Percentiles rank a stretch among this genome's conserved stretches.
These are phyloP conservation scores for Acomys russatus DNA, from an alignment of 2,797 vertebrate genomes.

Conservation along the genomic window DNA sequence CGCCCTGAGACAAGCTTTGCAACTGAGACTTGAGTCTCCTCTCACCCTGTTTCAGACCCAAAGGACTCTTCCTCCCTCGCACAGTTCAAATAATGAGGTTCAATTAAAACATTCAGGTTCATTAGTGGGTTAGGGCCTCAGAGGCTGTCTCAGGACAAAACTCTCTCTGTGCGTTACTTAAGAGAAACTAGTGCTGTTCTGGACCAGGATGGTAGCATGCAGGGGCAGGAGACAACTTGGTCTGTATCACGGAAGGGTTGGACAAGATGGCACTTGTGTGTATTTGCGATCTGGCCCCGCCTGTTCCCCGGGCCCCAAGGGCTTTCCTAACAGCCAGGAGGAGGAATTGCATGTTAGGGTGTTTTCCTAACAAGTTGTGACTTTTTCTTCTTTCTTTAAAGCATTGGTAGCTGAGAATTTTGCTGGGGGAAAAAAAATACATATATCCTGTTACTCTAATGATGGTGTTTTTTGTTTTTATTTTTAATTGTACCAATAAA, in stretches of 20 bases:
- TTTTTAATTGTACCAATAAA: constrained; percentile 27
- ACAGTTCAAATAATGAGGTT: constrained; percentile 73
- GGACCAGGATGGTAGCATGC: constrained; percentile 9
- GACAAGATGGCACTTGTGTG: constrained; percentile 72
- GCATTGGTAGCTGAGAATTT: constrained; percentile 47
- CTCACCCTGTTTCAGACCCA: constrained; percentile 55
- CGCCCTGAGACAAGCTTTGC: constrained; percentile 62
- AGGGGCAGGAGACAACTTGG: constrained; percentile 72
- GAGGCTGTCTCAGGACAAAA: constrained; percentile 70
- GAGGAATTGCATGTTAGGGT: constrained; percentile 19
- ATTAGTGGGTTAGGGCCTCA: constrained; percentile 63
- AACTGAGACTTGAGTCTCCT: constrained; percentile 50
- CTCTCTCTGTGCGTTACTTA: constrained; percentile 61
- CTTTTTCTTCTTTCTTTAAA: constrained; percentile 60
- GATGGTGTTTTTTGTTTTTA: constrained; percentile 22
- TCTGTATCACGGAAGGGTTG: constrained; percentile 28
- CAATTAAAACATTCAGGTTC: constrained; percentile 76
- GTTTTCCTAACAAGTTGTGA: constrained; percentile 66
- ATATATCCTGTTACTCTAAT: constrained; percentile 20
- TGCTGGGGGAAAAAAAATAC: background rate
- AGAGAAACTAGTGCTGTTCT: constrained; percentile 64
- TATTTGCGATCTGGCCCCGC: background rate
- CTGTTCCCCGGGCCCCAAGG: constrained; percentile 60
- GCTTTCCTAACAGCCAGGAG: constrained; percentile 60
- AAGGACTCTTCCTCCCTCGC: constrained; percentile 57